Evolutionary conservation across 2,113 vertebrate species (phyloP).

Genomic region (Gallinago undulata): DNA sequence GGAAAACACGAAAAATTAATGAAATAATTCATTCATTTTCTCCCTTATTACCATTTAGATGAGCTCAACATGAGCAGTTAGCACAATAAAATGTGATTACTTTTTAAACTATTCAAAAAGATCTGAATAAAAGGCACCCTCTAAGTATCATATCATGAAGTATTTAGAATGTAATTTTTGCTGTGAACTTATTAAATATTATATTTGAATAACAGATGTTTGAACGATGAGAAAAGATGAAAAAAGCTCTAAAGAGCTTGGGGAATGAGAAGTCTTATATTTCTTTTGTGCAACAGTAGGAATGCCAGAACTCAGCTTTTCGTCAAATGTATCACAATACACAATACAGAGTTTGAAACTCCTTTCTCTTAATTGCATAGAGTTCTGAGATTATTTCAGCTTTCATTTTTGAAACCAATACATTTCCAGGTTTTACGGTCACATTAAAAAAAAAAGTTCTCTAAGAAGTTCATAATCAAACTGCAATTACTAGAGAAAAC

Average conservation of each 20-base stretch:
- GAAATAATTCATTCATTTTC: neutral
- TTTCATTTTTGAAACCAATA: neutral
- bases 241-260: neutral
- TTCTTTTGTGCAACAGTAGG: neutral
- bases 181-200: conserved; percentile 7
- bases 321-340: neutral
- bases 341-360: neutral
- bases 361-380: neutral
- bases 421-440: neutral
- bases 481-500: neutral
- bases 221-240: neutral
- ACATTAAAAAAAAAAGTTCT: neutral
- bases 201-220: conserved; percentile 1
- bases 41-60: conserved; percentile 36
- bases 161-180: conserved; percentile 29
- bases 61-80: neutral
- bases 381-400: neutral
- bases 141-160: conserved; percentile 9
- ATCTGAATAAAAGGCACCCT: neutral
- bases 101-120: conserved; percentile 11
- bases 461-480: neutral
- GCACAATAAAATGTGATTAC: conserved; percentile 22
- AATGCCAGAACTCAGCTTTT: neutral
- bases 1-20: neutral
- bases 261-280: neutral